These are phyloP conservation scores for Cyanoderma ruficeps DNA, from an alignment of 2,113 vertebrate species.

Conservation along the genomic window DNA sequence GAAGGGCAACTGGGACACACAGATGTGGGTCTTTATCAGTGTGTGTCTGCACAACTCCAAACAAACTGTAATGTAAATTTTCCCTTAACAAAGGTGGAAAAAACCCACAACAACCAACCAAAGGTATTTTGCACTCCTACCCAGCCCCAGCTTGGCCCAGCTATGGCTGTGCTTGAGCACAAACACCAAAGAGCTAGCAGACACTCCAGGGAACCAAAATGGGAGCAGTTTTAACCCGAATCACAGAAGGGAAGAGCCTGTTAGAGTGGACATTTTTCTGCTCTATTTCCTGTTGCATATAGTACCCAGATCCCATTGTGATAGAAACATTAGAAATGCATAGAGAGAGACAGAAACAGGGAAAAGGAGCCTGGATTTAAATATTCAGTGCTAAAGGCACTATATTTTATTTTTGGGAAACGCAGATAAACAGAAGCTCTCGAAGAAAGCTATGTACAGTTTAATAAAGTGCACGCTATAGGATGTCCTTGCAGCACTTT, in stretches of 20 bases:
- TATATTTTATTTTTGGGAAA: slow-evolving; percentile 54
- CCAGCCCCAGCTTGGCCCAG: background rate
- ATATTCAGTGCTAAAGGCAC: slow-evolving; percentile 53
- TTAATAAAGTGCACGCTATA: background rate
- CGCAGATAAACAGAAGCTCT: slow-evolving; percentile 17
- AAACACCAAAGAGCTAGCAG: background rate
- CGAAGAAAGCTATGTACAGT: slow-evolving; percentile 24
- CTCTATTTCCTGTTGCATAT: slow-evolving; percentile 51
- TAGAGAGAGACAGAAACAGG: slow-evolving; percentile 3
- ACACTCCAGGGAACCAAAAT: background rate
- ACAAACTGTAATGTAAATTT: accelerated
- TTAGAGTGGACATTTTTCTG: background rate
- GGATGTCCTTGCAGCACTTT: slow-evolving; percentile 29
- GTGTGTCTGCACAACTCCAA: background rate
- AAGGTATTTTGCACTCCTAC: background rate
- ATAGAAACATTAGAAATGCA: slow-evolving; percentile 64
- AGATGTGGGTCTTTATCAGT: background rate
- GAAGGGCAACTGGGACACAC: background rate
- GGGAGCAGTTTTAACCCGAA: background rate
- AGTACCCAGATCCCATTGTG: slow-evolving; percentile 13
- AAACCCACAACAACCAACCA: background rate
- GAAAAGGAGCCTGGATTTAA: slow-evolving; percentile 47
- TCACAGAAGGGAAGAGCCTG: background rate
- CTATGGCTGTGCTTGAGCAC: background rate
- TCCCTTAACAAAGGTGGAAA: background rate